Evolutionary conservation across 1,140 invertebrate species (phyloP), one percentile per base, ranked within the genome.

Genomic region (Drosophila burlai): DNA sequence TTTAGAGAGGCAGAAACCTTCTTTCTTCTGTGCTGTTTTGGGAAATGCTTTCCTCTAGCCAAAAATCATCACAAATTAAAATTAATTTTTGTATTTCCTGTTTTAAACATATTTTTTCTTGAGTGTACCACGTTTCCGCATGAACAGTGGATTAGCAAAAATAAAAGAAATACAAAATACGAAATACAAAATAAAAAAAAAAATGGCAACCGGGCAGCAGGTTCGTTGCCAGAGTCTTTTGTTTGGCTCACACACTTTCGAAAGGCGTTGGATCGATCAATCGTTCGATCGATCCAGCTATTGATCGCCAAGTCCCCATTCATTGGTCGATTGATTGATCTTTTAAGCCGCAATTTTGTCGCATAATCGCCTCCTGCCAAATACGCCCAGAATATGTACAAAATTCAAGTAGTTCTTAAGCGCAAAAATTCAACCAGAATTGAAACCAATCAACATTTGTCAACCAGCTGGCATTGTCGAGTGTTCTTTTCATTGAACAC

Each of bases 161-260:
- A 13, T 11, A 45, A 21, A 21, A 46, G 4, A 21, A 13, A 40
- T 24, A 45, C 24, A 24, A 24, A 24, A 24, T 24, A 24, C 24
- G 24, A 24, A 24, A 24, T 45, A 49, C 4, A 29, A 29, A n/a
- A 34, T 26, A 34, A 31, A 13, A n/a, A 26, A 3, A 15, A 49
- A 8, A 3, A 7, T n/a, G n/a, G 15, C 46, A 24, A 49, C 24
- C 46, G 24, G 29, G 15, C 3, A 55, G 57, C 58, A 63, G 46
- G 76, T 78, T 76, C 40, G 63, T 59, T 57, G 64, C 58, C 42
- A 15, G 43, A 78, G 76, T 78, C 76, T 78, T 78, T 79, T 77
- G 73, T 69, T 69, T 43, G 24, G 24, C 47, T n/a, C 40, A 24
- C 49, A 68, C 67, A 68, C 64, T 71, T 67, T 68, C 18, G 31